These are phyloP conservation scores for Peucedramus taeniatus DNA, from an alignment of 2,113 vertebrate species.

Conservation along the genomic window DNA sequence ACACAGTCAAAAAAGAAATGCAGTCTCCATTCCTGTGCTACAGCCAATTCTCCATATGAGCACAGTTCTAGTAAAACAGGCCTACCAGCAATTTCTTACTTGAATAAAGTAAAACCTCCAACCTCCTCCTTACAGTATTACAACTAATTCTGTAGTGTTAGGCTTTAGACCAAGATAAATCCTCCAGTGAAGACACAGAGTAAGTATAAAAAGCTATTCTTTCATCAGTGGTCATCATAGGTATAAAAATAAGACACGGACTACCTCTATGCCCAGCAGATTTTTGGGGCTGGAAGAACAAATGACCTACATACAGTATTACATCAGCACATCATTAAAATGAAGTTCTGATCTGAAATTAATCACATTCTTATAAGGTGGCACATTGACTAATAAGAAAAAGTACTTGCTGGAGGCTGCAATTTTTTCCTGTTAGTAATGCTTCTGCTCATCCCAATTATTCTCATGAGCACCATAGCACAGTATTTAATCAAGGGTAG, in stretches of 20 bases:
- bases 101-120: background rate
- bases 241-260: background rate
- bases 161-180: background rate
- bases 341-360: conserved; percentile 55
- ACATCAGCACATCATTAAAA: conserved; percentile 38
- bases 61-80: background rate
- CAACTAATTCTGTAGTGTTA: background rate
- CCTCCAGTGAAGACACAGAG: background rate
- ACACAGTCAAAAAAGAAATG: background rate
- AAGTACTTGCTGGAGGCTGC: conserved; percentile 57
- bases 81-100: background rate
- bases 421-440: conserved; percentile 65
- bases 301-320: background rate
- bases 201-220: background rate
- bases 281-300: background rate
- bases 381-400: conserved; percentile 56
- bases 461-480: conserved; percentile 39
- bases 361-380: conserved; percentile 46
- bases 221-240: background rate
- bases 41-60: background rate
- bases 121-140: background rate
- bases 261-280: background rate
- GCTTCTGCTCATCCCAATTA: conserved; percentile 63
- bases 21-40: background rate
- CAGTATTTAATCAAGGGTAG: conserved; percentile 53